phyloP scores from a whole-genome alignment of 2,888 invertebrate genomes.

The Iphiclides podalirius region DNA sequence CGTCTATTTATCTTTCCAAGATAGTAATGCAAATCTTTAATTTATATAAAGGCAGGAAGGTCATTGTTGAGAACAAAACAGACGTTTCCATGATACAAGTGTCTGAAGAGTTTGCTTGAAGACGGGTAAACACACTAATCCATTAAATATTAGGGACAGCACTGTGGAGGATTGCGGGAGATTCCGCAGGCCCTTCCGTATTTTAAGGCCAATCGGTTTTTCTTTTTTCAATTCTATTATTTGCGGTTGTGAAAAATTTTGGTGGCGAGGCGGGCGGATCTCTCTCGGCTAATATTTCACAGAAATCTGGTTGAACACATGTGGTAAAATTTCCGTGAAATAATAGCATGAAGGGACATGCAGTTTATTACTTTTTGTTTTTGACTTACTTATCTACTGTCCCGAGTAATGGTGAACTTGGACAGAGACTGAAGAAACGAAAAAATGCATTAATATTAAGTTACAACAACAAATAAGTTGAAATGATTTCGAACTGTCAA shows the following conservation, averaged over 20 bases:
- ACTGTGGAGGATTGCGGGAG: conserved; percentile 14
- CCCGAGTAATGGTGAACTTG: conserved; percentile 35
- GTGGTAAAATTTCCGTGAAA: conserved; percentile 16
- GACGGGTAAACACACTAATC: conserved; percentile 10
- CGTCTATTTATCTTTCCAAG: conserved; percentile 8
- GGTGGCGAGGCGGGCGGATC: conserved; percentile 20
- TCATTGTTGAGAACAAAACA: background rate
- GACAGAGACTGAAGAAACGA: conserved; percentile 36
- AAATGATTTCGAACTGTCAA: too few relatives aligned
- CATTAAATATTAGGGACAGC: conserved; percentile 13
- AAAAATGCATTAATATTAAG: conserved; percentile 32
- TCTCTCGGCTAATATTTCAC: conserved; percentile 20
- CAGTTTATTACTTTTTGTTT: conserved; percentile 29
- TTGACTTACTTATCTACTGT: conserved; percentile 35
- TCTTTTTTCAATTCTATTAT: background rate
- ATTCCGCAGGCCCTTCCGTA: conserved; percentile 17
- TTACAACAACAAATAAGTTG: conserved; percentile 2
- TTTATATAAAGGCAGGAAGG: too few relatives aligned
- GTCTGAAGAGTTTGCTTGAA: conserved; percentile 6
- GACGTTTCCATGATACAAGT: conserved; percentile 19
- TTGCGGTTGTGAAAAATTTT: conserved; percentile 8
- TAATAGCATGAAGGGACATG: conserved; percentile 23
- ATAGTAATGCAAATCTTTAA: too few relatives aligned
- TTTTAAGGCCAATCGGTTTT: conserved; percentile 12
- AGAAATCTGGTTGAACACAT: conserved; percentile 5